Base-by-base conservation (phyloP, 2,113 vertebrate species). In the Pachycephala philippinensis region DNA sequence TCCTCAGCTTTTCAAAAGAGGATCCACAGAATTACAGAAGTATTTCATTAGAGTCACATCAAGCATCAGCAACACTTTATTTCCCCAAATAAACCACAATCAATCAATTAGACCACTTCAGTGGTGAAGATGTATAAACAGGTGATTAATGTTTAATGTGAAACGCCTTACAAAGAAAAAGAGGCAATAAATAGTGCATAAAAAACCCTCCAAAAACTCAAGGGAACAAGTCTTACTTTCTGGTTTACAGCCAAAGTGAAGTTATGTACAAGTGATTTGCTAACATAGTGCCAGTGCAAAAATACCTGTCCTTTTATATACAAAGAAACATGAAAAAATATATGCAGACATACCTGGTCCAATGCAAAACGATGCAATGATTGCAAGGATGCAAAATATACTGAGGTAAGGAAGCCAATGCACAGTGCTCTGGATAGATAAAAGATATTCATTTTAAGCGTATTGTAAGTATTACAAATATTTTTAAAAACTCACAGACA, bases 341-440 rank as follows among this genome's bases (percentile, higher is more conserved):
- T 33, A 24, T 17, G 54, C 1, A 52, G 11, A 60, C 96, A 90
- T 99, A 99, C 99, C 99, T 98, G 99, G 99, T 37, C 99, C 99
- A 5, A 98, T 99, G 98, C 99, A 99, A 97, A 99, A 99, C 1
- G 99, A 98, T 8, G 99, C 98, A 39, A 99, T 99, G 96, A 99
- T 97, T 85, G 97, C 98, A 90, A 99, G 97, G 90, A 99, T 98
- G 81, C 98, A 98, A 94, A 97, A 28, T 71, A 99, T 99, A 76
- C 99, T 99, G 95, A 99, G 98, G 96, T 99, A 99, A 21, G 99
- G 98, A 97, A 99, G 94, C 99, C 99, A 99, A 23, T 97, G 39
- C 14, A 98, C 97, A 0, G 37, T 91, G 78, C 97, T 90, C 99
- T 99, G 95, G 17, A 19, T 70, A 78, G 7, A 45, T 39, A 89